Conservation (phyloP, 2,888 invertebrate genomes). For the Scotopteryx bipunctaria region DNA sequence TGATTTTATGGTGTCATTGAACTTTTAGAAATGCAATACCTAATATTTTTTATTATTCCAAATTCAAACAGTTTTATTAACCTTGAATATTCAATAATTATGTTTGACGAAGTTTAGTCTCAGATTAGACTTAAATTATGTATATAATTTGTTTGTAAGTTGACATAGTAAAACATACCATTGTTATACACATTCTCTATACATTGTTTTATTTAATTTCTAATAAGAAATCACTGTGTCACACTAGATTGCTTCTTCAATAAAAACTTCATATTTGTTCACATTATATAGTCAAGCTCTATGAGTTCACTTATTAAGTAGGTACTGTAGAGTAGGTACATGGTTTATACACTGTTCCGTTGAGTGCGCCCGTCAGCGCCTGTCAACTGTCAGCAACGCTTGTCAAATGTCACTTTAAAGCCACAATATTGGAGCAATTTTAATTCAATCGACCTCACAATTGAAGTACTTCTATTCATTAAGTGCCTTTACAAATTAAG, state of each 20-base stretch:
- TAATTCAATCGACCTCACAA: constrained; percentile 73
- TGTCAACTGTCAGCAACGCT: constrained; percentile 74
- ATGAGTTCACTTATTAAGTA: constrained; percentile 22
- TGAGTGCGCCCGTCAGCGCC: constrained; percentile 39
- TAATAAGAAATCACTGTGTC: neutral
- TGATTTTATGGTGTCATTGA: neutral
- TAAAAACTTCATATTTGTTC: constrained; percentile 12
- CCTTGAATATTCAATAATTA: too few relatives aligned
- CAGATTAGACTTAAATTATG: too few relatives aligned
- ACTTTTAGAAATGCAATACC: neutral
- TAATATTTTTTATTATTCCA: neutral
- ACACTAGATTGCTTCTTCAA: neutral
- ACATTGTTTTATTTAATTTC: neutral
- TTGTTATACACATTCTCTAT: too few relatives aligned
- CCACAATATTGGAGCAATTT: constrained; percentile 74
- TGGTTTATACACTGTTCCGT: constrained; percentile 37
- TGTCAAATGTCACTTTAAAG: constrained; percentile 77
- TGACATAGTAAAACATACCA: too few relatives aligned
- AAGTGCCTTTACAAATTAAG: constrained; percentile 39
- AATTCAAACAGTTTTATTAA: too few relatives aligned
- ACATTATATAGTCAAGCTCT: constrained; percentile 10
- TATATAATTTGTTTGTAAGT: too few relatives aligned
- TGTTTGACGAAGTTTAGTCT: too few relatives aligned
- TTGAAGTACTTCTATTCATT: constrained; percentile 67
- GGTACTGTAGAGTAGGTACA: constrained; percentile 35